These are phyloP conservation scores for Parasteatoda tepidariorum DNA, from an alignment of 1,140 invertebrate genomes.

Conservation along the genomic window DNA sequence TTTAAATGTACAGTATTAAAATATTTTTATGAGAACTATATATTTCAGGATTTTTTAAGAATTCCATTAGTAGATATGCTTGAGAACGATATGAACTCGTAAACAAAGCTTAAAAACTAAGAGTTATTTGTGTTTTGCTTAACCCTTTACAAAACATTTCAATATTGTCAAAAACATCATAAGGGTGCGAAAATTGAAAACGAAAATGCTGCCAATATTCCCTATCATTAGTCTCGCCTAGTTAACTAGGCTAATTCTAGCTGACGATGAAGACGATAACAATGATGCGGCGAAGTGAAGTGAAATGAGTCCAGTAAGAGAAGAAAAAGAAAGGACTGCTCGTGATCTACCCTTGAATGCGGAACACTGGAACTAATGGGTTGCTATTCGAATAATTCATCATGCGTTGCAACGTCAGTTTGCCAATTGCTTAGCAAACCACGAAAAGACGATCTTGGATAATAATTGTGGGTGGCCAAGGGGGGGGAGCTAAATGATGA, in stretches of 20 bases:
- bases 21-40: too few species aligned
- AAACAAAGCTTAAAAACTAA: too few species aligned
- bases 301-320: background rate
- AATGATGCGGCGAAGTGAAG: background rate
- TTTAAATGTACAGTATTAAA: too few species aligned
- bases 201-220: background rate
- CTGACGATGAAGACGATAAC: background rate
- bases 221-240: constrained; percentile 37
- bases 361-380: constrained; percentile 47
- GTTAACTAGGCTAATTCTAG: constrained; percentile 45
- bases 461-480: background rate
- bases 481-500: background rate
- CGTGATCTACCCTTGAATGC: constrained; percentile 31
- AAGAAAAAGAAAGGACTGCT: background rate
- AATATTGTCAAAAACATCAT: background rate
- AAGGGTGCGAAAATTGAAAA: background rate
- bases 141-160: too few species aligned
- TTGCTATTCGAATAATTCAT: constrained; percentile 40
- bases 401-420: constrained; percentile 33
- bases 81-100: too few species aligned
- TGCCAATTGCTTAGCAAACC: background rate
- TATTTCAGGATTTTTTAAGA: too few species aligned
- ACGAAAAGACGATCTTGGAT: background rate
- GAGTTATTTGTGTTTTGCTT: too few species aligned
- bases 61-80: too few species aligned